Evolutionary conservation across 1,140 invertebrate genomes (phyloP), one percentile per base, ranked within the genome.

Genomic region (Drosophila asahinai): DNA sequence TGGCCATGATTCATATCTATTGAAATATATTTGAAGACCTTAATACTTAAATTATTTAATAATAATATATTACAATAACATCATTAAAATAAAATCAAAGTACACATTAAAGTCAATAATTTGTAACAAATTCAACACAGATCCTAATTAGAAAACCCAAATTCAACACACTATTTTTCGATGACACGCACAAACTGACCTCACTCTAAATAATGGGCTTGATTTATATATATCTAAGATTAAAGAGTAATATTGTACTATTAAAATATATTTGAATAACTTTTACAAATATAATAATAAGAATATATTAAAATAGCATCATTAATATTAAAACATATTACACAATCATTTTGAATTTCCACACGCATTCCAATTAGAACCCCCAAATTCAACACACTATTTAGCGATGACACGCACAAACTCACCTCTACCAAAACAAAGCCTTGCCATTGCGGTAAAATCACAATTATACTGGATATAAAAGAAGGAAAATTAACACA

Each of bases 401-500:
- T 62, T 9, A 27, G 51, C 36, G 36, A 60, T 42, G 17, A 30
- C 57, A 43, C 11, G 15, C 38, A 43, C 1, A 17, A 33, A 22
- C 11, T n/a, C 30, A 19, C 22, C 15, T 14, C 25, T 15, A 17
- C 14, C 17, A 2, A 12, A 27, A 17, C 43, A 57, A 57, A 49
- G 25, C 43, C 12, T 8, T 5, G 2, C 22, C 25, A 38, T 38
- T n/a, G 11, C 27, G 14, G 22, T 38, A 65, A 70, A 27, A 30
- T 25, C 19, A 14, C 27, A 43, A 63, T 25, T 36, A 63, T 63
- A 54, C n/a, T 30, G 51, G 11, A 8, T 9, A 59, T 61, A 68
- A 51, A 57, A 14, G n/a, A 30, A 6, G 17, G 36, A 25, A 25
- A 82, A 83, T 65, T 54, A 79, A 42, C 63, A 72, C 48, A 60